Evolutionary conservation across 2,888 invertebrate genomes (phyloP), one percentile per base, ranked within the genome.

Genomic region (Orthonychiurus folsomi): DNA sequence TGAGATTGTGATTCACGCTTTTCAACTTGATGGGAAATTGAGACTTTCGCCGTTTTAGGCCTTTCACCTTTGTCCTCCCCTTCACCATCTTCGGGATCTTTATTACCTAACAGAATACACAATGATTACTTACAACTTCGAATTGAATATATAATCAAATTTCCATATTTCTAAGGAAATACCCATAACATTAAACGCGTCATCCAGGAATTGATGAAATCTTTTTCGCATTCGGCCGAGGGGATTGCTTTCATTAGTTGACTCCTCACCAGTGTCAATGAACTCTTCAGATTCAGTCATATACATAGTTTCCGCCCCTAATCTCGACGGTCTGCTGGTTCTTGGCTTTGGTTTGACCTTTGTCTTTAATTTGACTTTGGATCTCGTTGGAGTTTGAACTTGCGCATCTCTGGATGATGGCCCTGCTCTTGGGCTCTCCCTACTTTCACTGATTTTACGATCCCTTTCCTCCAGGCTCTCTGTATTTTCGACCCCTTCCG

Each of bases 121-220:
- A 20, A 37, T 28, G 21, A 9, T 50, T 24, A n/a, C n/a, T n/a
- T n/a, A n/a, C n/a, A n/a, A n/a, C n/a, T n/a, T n/a, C n/a, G 20
- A 26, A 23, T 28, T 15, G 27, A 20, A 57, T 12, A 28, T 20
- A 9, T 47, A 48, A 12, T 47, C 20, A 20, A 57, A 15, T 37
- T 9, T 15, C 56, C 3, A 56, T n/a, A 56, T 56, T 3, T 26
- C 12, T 56, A 18, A 53, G 9, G 21, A 21, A 18, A n/a, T 67
- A 69, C 71, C 71, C 66, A 73, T 73, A 27, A 88, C 78, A 66
- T 86, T 87, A 78, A 87, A 87, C 0, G 88, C 88, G 73, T 88
- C 88, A 73, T 88, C 88, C 74, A 88, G 80, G 9, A 88, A 80
- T 74, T 87, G 87, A 76, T 87, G 86, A 76, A 88, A 87, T 52